Conservation (phyloP, 2,113 vertebrate species). For the Alligator sinensis region DNA sequence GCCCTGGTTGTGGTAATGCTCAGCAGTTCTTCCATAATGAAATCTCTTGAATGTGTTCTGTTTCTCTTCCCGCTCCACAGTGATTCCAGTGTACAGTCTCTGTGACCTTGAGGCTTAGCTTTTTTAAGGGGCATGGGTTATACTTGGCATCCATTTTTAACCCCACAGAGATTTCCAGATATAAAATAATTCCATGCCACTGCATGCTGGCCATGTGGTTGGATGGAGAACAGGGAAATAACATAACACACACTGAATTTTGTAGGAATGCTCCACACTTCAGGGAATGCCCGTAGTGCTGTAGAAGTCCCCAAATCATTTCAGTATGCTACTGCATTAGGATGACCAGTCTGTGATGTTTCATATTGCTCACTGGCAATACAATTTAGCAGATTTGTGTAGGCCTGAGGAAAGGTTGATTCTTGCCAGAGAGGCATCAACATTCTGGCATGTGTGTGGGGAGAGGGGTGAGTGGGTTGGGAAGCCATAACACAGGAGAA, state of each 20-base stretch:
- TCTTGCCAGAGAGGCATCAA: neutral
- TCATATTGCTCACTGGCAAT: neutral
- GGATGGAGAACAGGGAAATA: neutral
- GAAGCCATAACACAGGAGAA: neutral
- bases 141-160: accelerated
- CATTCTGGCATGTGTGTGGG: neutral
- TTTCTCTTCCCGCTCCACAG: neutral
- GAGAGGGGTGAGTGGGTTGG: neutral
- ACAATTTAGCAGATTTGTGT: neutral
- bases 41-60: too few relatives aligned
- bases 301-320: neutral
- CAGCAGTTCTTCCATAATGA: neutral
- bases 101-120: neutral
- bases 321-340: neutral
- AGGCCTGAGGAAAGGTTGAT: too few relatives aligned
- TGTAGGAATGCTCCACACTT: neutral
- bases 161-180: conserved; percentile 28
- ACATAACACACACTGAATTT: accelerated
- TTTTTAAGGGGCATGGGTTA: neutral
- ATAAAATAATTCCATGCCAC: neutral
- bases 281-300: neutral
- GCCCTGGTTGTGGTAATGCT: neutral
- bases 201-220: neutral
- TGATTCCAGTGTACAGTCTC: neutral
- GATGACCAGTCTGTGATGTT: neutral